Conservation (phyloP, 2,113 vertebrate species). For the Pseudorectes ferrugineus region DNA sequence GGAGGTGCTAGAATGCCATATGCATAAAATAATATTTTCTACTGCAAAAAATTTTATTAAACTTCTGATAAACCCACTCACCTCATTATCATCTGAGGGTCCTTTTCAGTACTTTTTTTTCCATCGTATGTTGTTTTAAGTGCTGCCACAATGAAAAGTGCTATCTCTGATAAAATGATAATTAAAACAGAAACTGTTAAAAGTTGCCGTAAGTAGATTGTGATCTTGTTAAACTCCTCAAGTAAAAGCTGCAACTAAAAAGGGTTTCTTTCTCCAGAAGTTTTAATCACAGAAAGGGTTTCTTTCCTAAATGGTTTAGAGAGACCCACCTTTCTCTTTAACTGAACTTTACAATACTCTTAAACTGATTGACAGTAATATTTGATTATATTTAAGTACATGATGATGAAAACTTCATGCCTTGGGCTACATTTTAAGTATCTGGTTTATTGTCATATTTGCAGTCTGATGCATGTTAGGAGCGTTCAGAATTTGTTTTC, state of each 20-base stretch:
- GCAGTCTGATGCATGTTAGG: not conserved
- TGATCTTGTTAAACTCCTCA: not conserved
- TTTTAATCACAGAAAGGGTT: not conserved
- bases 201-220: not conserved
- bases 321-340: not conserved
- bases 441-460: not conserved
- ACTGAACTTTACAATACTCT: not conserved
- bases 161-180: not conserved
- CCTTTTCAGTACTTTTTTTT: not conserved
- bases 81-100: not conserved
- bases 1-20: not conserved
- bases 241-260: not conserved
- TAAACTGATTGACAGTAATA: not conserved
- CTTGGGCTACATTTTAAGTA: constrained; percentile 4
- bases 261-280: not conserved
- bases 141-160: not conserved
- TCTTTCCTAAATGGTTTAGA: not conserved
- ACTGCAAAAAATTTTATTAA: not conserved
- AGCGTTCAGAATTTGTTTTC: not conserved
- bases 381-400: not conserved
- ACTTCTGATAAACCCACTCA: not conserved
- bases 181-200: not conserved
- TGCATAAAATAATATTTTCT: not conserved
- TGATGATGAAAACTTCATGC: not conserved
- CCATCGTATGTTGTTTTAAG: not conserved